A percentile compares a stretch with the other conserved stretches of the same genome.
Conservation (phyloP, 1,140 invertebrate genomes). For the Drosophila pallidifrons region DNA sequence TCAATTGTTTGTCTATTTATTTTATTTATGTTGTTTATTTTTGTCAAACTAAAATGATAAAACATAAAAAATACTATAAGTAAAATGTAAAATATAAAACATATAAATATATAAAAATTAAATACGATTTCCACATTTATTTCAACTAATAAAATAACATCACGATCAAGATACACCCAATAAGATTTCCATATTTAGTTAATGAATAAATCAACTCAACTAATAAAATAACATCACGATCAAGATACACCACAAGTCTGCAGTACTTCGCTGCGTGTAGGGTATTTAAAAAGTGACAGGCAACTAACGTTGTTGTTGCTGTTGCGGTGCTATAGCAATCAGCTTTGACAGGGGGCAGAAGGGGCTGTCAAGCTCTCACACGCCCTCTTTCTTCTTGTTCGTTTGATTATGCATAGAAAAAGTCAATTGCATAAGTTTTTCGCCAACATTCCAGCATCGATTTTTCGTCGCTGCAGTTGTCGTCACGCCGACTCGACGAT, state of each 20-base stretch:
- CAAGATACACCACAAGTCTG: neutral
- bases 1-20: no score
- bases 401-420: slow-evolving; percentile 41
- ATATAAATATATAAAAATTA: no score
- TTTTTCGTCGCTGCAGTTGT: slow-evolving; percentile 53
- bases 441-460: slow-evolving; percentile 35
- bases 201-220: neutral
- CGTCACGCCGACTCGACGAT: slow-evolving; percentile 31
- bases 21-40: no score
- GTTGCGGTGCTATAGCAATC: slow-evolving; percentile 32
- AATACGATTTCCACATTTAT: no score
- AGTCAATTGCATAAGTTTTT: slow-evolving; percentile 50
- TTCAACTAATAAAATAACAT: neutral
- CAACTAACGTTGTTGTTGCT: neutral
- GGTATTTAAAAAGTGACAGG: slow-evolving; percentile 13
- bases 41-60: no score
- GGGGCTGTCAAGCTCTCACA: slow-evolving; percentile 45
- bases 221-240: neutral
- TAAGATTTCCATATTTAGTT: no score
- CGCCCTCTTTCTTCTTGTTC: slow-evolving; percentile 32
- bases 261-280: neutral
- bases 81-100: no score
- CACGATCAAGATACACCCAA: no score
- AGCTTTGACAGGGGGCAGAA: slow-evolving; percentile 27
- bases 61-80: no score